Evolutionary conservation across 2,113 vertebrate species (phyloP).

Genomic region (Hippocampus guttulatus): DNA sequence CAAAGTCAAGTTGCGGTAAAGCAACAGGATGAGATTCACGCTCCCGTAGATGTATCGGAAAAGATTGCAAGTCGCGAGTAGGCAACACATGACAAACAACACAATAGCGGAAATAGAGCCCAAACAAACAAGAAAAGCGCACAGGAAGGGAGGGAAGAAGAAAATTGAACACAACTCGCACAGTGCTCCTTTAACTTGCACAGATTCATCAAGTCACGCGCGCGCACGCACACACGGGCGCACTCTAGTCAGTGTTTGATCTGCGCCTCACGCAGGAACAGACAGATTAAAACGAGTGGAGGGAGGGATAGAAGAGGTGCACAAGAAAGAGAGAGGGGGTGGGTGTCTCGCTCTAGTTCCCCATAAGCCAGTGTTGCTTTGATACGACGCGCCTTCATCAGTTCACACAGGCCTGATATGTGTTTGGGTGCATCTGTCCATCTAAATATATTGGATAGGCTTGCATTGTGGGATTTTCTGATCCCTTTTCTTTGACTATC

Average conservation of each 20-base stretch:
- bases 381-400: constrained; percentile 56
- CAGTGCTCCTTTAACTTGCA: constrained; percentile 20
- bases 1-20: constrained; percentile 33
- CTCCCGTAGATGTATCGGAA: constrained; percentile 41
- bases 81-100: constrained; percentile 25
- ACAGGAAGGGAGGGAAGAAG: constrained; percentile 27
- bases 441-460: constrained; percentile 41
- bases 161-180: constrained; percentile 34
- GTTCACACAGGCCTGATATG: constrained; percentile 37
- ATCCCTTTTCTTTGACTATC: constrained; percentile 48
- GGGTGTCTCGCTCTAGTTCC: constrained; percentile 51
- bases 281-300: constrained; percentile 52
- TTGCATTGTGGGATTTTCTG: constrained; percentile 43
- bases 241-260: constrained; percentile 51
- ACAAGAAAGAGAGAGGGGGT: constrained; percentile 41
- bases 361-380: constrained; percentile 53
- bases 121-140: constrained; percentile 14
- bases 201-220: constrained; percentile 30
- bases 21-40: constrained; percentile 36
- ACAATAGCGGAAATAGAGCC: constrained; percentile 14
- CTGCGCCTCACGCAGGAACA: constrained; percentile 47
- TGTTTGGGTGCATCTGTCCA: constrained; percentile 24
- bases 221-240: constrained; percentile 23
- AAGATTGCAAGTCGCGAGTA: constrained; percentile 25
- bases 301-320: constrained; percentile 40